phyloP scores from a whole-genome alignment of 1,140 invertebrate species.

The Tyrophagus putrescentiae region DNA sequence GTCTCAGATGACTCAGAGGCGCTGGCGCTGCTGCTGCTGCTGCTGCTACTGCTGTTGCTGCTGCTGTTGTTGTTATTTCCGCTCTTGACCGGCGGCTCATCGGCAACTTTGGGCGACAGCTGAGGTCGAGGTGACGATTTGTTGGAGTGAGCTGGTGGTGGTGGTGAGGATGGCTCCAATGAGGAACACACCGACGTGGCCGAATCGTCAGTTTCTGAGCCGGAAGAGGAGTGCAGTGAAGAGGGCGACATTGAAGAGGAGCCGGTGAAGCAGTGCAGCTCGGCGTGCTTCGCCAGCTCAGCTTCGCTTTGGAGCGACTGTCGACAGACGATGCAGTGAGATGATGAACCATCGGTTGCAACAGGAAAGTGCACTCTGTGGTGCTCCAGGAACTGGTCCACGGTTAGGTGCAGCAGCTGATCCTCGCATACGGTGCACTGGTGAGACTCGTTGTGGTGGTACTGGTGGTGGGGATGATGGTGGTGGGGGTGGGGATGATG shows the following conservation, averaged over 20 bases:
- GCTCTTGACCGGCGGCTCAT: background rate
- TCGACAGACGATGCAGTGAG: background rate
- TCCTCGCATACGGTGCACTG: background rate
- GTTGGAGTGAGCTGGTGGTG: background rate
- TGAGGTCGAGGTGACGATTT: background rate
- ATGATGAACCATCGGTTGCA: background rate
- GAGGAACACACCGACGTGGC: too few species aligned
- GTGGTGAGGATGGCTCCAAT: background rate
- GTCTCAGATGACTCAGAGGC: too few species aligned
- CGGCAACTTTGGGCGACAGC: background rate
- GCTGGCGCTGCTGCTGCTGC: background rate
- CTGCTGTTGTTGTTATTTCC: background rate
- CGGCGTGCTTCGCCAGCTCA: background rate
- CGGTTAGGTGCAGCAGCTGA: background rate
- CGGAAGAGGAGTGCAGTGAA: too few species aligned
- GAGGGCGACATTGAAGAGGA: too few species aligned
- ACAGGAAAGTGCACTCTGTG: background rate
- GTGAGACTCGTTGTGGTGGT: background rate
- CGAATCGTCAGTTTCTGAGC: too few species aligned
- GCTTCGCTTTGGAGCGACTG: background rate
- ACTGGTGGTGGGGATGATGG: background rate
- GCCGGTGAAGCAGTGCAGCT: too few species aligned
- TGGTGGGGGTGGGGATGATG: background rate
- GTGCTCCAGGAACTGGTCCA: constrained; percentile 2
- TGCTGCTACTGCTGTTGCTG: background rate